Evolutionary conservation across 2,113 vertebrate species (phyloP).

Genomic region (Pangasianodon hypophthalmus): DNA sequence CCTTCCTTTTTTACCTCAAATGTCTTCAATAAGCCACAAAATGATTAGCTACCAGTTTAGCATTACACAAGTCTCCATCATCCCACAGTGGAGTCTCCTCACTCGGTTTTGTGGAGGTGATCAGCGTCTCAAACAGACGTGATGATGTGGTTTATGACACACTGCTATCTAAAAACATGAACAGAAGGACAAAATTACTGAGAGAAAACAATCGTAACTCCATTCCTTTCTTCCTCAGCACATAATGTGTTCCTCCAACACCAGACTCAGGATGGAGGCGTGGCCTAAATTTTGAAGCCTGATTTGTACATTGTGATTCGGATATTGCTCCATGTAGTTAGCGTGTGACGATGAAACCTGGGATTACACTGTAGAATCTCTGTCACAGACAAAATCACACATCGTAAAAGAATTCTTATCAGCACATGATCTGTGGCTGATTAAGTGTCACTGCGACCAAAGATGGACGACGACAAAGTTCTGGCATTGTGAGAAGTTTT

Average conservation of each 20-base stretch:
- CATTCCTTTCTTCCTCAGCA: background rate
- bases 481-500: background rate
- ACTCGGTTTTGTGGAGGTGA: background rate
- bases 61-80: background rate
- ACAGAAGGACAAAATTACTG: background rate
- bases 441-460: background rate
- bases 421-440: background rate
- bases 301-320: background rate
- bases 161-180: background rate
- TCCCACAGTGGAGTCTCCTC: background rate
- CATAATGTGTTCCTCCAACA: background rate
- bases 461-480: background rate
- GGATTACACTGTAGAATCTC: background rate
- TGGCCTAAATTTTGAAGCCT: background rate
- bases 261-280: background rate
- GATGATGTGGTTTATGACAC: background rate
- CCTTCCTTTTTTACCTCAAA: background rate
- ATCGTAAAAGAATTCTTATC: background rate
- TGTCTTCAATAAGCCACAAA: background rate
- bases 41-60: background rate
- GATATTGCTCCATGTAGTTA: background rate
- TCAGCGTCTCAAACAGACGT: background rate
- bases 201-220: background rate
- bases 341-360: background rate
- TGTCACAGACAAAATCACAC: background rate